Conservation (phyloP, 1,140 invertebrate genomes). For the Babylonia areolata region DNA sequence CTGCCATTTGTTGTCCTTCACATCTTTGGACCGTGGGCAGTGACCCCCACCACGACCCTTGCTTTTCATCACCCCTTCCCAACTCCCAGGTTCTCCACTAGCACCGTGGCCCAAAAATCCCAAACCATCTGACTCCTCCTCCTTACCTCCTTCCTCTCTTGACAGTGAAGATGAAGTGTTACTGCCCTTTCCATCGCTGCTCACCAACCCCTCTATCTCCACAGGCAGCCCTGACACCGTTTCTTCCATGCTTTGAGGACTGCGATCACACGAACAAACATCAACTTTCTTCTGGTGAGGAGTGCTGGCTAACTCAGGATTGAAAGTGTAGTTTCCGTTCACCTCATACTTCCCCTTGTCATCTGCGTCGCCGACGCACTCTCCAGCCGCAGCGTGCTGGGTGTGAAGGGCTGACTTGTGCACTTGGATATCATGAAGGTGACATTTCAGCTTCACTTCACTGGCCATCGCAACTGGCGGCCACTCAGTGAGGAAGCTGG, state of each 20-base stretch:
- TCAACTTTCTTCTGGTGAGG: background rate
- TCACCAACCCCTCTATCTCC: background rate
- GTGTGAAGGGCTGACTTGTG: background rate
- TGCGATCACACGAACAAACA: conserved; percentile 21
- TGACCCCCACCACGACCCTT: conserved; percentile 29
- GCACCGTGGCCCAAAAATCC: background rate
- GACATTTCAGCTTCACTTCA: conserved; percentile 34
- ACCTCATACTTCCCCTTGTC: conserved; percentile 32
- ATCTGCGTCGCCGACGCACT: background rate
- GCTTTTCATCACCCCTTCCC: conserved; percentile 22
- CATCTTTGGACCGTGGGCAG: conserved; percentile 13
- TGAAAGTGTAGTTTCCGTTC: conserved; percentile 38
- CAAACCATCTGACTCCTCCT: background rate
- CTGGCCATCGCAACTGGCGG: conserved; percentile 25
- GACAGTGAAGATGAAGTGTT: background rate
- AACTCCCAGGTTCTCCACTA: conserved; percentile 9
- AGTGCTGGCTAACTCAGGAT: conserved; percentile 30
- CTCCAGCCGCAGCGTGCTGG: background rate
- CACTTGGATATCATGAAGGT: conserved; percentile 42
- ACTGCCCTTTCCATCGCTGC: background rate
- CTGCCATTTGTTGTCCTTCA: background rate
- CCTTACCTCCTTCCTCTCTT: background rate
- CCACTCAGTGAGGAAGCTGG: background rate
- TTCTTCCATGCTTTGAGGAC: background rate
- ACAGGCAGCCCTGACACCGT: background rate